Evolutionary conservation across 2,113 vertebrate genomes (phyloP).

Genomic region (Nerophis ophidion): DNA sequence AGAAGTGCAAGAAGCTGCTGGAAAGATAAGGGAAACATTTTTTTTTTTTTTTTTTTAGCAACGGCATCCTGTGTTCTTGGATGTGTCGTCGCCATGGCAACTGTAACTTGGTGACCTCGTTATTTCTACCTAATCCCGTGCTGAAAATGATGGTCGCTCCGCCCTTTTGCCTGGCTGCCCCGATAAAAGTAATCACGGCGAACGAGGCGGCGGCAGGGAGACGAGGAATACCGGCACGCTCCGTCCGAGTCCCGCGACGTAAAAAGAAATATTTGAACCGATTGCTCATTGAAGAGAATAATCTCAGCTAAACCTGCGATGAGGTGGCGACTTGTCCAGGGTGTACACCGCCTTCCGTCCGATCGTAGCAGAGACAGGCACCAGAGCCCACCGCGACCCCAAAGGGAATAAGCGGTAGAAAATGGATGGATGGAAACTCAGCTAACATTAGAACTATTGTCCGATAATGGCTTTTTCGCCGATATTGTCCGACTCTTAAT

Average conservation of each 20-base stretch:
- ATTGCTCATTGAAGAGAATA: not conserved
- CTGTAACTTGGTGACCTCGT: slow-evolving; percentile 99
- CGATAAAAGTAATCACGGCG: slow-evolving; percentile 99
- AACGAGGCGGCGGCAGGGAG: slow-evolving; percentile 82
- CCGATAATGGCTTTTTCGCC: too few relatives aligned
- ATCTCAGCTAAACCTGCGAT: too few relatives aligned
- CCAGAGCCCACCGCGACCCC: too few relatives aligned
- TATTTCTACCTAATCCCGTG: slow-evolving; percentile 99
- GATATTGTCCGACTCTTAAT: too few relatives aligned
- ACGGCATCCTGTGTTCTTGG: slow-evolving; percentile 98
- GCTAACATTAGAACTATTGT: too few relatives aligned
- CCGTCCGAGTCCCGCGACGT: too few relatives aligned
- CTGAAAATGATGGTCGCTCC: slow-evolving; percentile 99
- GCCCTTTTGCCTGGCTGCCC: slow-evolving; percentile 99
- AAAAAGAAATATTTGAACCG: too few relatives aligned
- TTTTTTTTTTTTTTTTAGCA: slow-evolving; percentile 66
- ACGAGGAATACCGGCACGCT: not conserved
- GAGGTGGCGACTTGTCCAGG: too few relatives aligned
- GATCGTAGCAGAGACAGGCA: too few relatives aligned
- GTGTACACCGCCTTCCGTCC: too few relatives aligned
- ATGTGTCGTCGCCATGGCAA: slow-evolving; percentile 98
- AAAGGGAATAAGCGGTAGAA: too few relatives aligned
- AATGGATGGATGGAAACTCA: too few relatives aligned
- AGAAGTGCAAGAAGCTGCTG: not conserved
- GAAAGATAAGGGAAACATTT: slow-evolving; percentile 6